Evolutionary conservation across 2,888 invertebrate species (phyloP).

Genomic region (Dryobotodes eremita): DNA sequence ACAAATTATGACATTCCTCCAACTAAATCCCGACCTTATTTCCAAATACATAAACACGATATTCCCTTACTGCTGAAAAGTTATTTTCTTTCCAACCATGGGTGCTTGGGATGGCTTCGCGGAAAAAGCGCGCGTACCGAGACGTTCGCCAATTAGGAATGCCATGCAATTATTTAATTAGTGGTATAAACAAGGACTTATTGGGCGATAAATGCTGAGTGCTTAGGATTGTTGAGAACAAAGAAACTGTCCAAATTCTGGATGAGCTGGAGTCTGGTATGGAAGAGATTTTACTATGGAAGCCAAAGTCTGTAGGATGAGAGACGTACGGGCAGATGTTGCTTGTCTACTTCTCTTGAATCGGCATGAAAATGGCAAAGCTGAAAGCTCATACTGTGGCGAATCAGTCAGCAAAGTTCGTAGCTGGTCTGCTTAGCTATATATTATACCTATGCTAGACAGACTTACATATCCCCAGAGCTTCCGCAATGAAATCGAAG

Average conservation of each 20-base stretch:
- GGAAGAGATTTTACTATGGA: neutral
- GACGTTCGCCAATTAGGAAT: conserved; percentile 62
- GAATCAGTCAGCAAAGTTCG: neutral
- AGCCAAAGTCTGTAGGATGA: neutral
- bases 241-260: conserved; percentile 15
- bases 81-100: conserved; percentile 47
- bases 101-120: conserved; percentile 38
- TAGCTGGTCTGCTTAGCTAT: too few species aligned
- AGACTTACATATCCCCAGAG: neutral
- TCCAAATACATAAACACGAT: neutral
- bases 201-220: conserved; percentile 7
- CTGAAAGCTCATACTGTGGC: neutral
- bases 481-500: neutral
- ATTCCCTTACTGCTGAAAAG: conserved; percentile 6
- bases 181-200: conserved; percentile 44
- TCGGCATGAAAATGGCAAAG: neutral
- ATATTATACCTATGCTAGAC: too few species aligned
- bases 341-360: neutral
- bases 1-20: conserved; percentile 2
- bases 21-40: conserved; percentile 18
- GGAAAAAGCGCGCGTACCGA: conserved; percentile 56
- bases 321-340: neutral
- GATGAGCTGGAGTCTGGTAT: neutral
- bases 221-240: conserved; percentile 26
- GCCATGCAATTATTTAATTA: conserved; percentile 66